Base-by-base conservation (phyloP, 1,140 invertebrate genomes). In the Drosophila tropicalis region DNA sequence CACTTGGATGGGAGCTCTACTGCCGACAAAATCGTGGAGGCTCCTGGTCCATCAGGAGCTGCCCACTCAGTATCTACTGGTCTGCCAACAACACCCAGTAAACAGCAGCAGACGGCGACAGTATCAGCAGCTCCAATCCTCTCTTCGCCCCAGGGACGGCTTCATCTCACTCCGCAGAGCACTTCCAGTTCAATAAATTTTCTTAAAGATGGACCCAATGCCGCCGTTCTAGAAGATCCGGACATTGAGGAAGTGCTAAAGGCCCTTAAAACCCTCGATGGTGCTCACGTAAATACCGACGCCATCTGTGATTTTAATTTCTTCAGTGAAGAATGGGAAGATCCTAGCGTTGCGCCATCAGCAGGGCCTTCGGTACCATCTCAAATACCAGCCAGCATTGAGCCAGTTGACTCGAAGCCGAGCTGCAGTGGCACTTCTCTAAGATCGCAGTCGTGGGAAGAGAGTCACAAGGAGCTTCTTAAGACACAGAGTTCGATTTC, bases 401-500 rank as follows among this genome's bases (percentile, higher is more conserved):
- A 70, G 22, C 34, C 65, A 36, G 61, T 61, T 12, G 79, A 67
- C 3, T 22, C 57, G 1, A 75, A 79, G 17, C 57, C 62, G 13
- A 66, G 62, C 22, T 22, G 36, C 41, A 77, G 32, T 22, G 65
- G 54, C 44, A 69, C 29, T 29, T 60, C 47, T 34, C 2, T 62
- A 32, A 69, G 56, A 51, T 22, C 57, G 34, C 62, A 56, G 17
- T 62, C 80, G 55, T 40, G 39, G 25, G 70, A 82, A 25, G 87
- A 92, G 17, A 56, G 68, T n/a, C 73, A 79, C 58, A 65, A 41
- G 1, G 79, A 89, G 55, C 68, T 92, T 51, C 79, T 84, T 36
- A 40, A 87, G n/a, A 90, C 94, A 60, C 96, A 97, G 78, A 93
- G 93, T 65, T 93, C 95, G 47, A 92, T 96, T 29, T 94, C 96